Evolutionary conservation across 2,113 vertebrate genomes (phyloP).

Genomic region (Pterocles orientalis): DNA sequence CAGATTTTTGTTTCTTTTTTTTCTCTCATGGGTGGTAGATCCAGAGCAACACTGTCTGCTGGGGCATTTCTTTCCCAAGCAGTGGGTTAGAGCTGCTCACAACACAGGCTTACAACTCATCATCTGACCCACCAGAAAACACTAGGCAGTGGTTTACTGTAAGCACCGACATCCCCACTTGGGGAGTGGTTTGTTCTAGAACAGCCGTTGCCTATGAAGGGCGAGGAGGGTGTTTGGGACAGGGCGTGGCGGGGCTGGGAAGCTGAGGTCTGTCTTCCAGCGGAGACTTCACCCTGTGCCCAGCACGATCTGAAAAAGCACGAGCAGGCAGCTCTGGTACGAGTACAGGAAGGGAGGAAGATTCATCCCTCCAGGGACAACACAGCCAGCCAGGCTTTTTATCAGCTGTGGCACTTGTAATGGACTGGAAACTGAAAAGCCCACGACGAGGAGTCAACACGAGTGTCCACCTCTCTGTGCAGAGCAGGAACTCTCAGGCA

Average conservation of each 20-base stretch:
- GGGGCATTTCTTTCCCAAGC: not conserved
- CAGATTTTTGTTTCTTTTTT: not conserved
- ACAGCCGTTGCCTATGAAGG: not conserved
- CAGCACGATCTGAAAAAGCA: not conserved
- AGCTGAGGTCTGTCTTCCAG: not conserved
- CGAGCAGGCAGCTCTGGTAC: not conserved
- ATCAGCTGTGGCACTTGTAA: slow-evolving; percentile 81
- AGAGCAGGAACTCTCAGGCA: not conserved
- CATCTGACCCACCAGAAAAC: not conserved
- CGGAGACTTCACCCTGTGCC: not conserved
- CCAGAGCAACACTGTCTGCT: not conserved
- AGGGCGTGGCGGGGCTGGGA: not conserved
- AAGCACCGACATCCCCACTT: not conserved
- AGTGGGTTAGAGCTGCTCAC: not conserved
- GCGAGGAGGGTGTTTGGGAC: not conserved
- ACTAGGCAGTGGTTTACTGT: not conserved
- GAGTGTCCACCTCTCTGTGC: slow-evolving; percentile 52
- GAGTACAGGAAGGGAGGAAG: not conserved
- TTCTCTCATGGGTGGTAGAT: not conserved
- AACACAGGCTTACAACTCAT: not conserved
- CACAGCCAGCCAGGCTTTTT: slow-evolving; percentile 71
- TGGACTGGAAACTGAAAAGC: slow-evolving; percentile 85
- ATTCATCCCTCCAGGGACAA: not conserved
- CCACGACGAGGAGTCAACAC: slow-evolving; percentile 57
- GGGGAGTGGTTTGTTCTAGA: not conserved